Conservation (phyloP, 1,140 invertebrate species). For the Olivierus martensii region DNA sequence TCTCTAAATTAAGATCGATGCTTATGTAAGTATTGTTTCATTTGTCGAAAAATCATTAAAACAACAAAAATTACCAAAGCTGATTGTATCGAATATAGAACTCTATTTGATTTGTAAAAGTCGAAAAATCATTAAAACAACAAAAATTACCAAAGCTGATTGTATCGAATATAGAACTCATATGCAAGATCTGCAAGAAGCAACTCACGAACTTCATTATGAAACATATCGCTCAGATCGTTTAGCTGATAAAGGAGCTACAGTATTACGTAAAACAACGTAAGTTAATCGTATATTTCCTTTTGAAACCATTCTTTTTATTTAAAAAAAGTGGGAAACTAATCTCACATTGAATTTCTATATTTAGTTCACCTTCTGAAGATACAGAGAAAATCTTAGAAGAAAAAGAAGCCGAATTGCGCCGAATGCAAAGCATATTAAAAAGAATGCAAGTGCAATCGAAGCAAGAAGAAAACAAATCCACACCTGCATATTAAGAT, state of each 20-base stretch:
- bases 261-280: constrained; percentile 20
- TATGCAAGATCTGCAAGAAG: constrained; percentile 38
- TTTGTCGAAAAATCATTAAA: too few species aligned
- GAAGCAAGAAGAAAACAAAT: too few species aligned
- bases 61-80: too few species aligned
- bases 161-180: constrained; percentile 22
- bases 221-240: constrained; percentile 37
- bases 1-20: constrained; percentile 43
- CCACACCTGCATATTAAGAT: too few species aligned
- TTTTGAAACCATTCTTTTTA: too few species aligned
- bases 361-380: too few species aligned
- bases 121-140: too few species aligned
- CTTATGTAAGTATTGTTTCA: constrained; percentile 16
- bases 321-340: too few species aligned
- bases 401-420: constrained; percentile 63
- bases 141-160: too few species aligned
- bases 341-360: too few species aligned
- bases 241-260: constrained; percentile 16
- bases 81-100: constrained; percentile 3
- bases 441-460: constrained; percentile 20
- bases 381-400: constrained; percentile 56
- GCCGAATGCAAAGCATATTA: constrained; percentile 22
- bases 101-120: constrained; percentile 20
- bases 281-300: too few species aligned
- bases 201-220: constrained; percentile 40